Percentiles rank a stretch among this genome's conserved stretches.
phyloP scores from a whole-genome alignment of 2,888 invertebrate species.

The Rhagonycha fulva region DNA sequence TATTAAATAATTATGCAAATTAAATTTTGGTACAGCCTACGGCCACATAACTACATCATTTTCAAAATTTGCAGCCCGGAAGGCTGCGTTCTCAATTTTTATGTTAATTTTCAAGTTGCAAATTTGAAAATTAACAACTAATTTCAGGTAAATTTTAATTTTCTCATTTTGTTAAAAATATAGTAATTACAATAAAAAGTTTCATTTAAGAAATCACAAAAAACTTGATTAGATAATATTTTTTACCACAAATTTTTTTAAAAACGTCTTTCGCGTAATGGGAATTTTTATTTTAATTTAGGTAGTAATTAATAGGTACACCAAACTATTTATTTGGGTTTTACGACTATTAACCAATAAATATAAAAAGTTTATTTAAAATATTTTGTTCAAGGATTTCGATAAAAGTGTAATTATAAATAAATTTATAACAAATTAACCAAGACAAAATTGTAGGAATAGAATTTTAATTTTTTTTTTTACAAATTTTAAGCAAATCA shows the following conservation, averaged over 20 bases:
- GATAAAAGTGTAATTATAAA: background rate
- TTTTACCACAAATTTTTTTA: no score
- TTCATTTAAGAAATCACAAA: no score
- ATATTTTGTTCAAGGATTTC: background rate
- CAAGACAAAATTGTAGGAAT: no score
- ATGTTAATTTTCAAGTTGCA: no score
- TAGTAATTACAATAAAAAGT: background rate
- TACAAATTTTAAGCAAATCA: no score
- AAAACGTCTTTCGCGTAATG: no score
- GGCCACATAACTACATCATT: background rate
- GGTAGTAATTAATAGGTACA: background rate
- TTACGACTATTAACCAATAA: background rate
- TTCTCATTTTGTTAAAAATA: no score
- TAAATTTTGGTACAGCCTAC: background rate
- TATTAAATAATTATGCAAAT: background rate
- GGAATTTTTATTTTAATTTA: background rate
- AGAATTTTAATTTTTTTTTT: no score
- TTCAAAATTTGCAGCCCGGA: background rate
- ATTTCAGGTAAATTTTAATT: no score
- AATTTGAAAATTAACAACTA: no score
- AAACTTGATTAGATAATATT: no score
- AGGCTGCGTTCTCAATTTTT: no score
- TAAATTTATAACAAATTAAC: background rate
- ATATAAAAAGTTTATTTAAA: background rate
- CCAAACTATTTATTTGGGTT: background rate